phyloP scores from a whole-genome alignment of 2,888 invertebrate genomes.

The Cosmia pyralina region DNA sequence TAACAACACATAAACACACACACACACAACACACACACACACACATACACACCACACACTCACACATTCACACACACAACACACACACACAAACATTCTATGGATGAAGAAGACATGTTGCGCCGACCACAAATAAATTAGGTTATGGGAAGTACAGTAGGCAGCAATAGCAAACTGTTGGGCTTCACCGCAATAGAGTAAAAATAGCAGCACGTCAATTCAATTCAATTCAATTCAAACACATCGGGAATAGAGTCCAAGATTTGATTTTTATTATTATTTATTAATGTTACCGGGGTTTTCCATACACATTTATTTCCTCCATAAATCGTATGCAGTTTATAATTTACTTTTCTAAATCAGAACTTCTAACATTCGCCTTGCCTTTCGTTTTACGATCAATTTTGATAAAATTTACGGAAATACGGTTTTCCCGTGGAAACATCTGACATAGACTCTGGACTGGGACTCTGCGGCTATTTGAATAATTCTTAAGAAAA shows the following conservation, averaged over 20 bases:
- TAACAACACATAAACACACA: too few relatives aligned
- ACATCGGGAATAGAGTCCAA: background rate
- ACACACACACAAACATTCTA: too few relatives aligned
- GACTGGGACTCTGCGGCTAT: background rate
- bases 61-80: too few relatives aligned
- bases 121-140: too few relatives aligned
- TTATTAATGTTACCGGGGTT: background rate
- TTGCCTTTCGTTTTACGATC: conserved; percentile 31
- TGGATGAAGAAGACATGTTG: too few relatives aligned
- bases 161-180: background rate
- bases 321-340: conserved; percentile 12
- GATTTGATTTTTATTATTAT: background rate
- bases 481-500: background rate
- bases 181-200: background rate
- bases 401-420: conserved; percentile 21
- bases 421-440: conserved; percentile 30
- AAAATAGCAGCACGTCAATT: too few relatives aligned
- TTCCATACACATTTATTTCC: background rate
- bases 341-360: conserved; percentile 39
- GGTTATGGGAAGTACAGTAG: too few relatives aligned
- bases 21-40: too few relatives aligned
- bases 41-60: too few relatives aligned
- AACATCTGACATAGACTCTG: background rate
- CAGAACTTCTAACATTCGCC: conserved; percentile 3
- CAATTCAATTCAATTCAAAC: too few relatives aligned